phyloP scores from a whole-genome alignment of 2,888 invertebrate genomes.

The Azorinus chamasolen region DNA sequence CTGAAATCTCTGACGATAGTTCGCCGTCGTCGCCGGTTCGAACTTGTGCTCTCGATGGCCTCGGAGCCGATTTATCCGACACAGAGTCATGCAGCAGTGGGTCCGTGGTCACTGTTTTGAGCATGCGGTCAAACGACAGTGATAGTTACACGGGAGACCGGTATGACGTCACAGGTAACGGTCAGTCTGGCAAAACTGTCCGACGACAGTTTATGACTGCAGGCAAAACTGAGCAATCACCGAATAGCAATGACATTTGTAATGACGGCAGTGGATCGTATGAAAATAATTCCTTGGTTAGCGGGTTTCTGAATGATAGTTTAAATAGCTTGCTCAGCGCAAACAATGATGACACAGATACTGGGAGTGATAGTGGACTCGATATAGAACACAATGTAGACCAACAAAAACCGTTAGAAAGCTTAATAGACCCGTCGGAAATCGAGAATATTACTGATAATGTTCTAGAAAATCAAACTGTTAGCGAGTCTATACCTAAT shows the following conservation, averaged over 20 bases:
- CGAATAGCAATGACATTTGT: conserved; percentile 23
- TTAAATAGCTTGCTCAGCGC: conserved; percentile 54
- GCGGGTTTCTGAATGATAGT: conserved; percentile 61
- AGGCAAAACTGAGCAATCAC: conserved; percentile 30
- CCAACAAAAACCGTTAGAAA: no score
- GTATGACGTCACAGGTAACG: conserved; percentile 15
- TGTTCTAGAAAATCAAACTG: no score
- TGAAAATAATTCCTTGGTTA: conserved; percentile 54
- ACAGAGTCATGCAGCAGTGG: conserved; percentile 71
- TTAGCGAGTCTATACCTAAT: no score
- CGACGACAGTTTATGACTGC: conserved; percentile 1
- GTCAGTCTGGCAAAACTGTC: background rate
- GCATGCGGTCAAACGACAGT: conserved; percentile 62
- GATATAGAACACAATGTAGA: background rate
- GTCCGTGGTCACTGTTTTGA: conserved; percentile 74
- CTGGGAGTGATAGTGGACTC: background rate
- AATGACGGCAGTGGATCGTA: conserved; percentile 38
- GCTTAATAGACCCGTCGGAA: no score
- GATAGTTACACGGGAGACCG: conserved; percentile 33
- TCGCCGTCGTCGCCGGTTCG: conserved; percentile 66
- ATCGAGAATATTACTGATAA: no score
- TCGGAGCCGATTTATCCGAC: conserved; percentile 65
- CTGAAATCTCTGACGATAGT: conserved; percentile 55
- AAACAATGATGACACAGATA: conserved; percentile 30
- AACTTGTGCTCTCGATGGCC: conserved; percentile 65